Base-by-base conservation (phyloP, 2,888 invertebrate species). In the Lasioglossum vierecki region DNA sequence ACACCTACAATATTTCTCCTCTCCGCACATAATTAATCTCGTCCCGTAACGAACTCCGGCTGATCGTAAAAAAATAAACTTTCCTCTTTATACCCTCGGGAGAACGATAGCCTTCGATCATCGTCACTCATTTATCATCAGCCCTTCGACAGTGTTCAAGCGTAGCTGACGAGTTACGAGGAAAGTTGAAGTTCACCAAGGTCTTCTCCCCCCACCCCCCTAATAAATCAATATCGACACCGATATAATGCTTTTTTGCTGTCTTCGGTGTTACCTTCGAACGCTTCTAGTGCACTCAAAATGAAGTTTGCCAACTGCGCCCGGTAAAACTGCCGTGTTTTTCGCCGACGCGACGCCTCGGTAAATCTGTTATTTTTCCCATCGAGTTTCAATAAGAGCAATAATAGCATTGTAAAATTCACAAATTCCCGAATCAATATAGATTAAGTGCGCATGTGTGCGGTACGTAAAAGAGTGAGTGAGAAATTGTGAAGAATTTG, bases 181-280 rank as follows among this genome's bases (percentile, higher is more conserved):
- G 63, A 76, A 84, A 87, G 84, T 82, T 79, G 77, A 88, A 87
- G 79, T 88, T 87, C 78, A 60, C 82, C 79, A 46, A 82, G 78
- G 70, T 68, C 53, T 57, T 72, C 30, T 30, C 30, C 30, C 30
- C 30, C 30, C 30, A n/a, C 66, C n/a, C 5, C 44, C 11, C 41
- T 81, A 80, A 88, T 88, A 88, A 88, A 88, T 88, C 87, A 88
- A 71, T 77, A 86, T 86, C 74, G 83, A 83, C 86, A 83, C 77
- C 49, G 78, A 80, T 70, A 80, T 83, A 79, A 72, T 57, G 75
- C 60, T 72, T 76, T 72, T 60, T 60, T 60, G 60, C 60, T 26
- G 60, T 57, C 68, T 68, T 68, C 60, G 53, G 75, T 39, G 30
- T 49, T 60, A 26, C 53, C 35, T 22, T 41, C n/a, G 60, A n/a